phyloP scores from a whole-genome alignment of 2,113 vertebrate species.

The Crotalus tigris region DNA sequence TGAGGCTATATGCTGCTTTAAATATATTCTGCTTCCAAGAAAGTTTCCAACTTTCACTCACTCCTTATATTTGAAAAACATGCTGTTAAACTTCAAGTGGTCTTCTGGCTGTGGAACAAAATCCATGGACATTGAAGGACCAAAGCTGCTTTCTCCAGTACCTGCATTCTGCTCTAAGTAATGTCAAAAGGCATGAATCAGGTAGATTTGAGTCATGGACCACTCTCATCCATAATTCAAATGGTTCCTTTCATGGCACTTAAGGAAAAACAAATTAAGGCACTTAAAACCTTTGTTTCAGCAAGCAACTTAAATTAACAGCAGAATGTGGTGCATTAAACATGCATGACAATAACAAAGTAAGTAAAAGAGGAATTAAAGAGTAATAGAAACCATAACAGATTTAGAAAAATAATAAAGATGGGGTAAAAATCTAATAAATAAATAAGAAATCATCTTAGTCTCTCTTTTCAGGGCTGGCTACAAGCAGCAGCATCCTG shows the following conservation, averaged over 20 bases:
- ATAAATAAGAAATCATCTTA: background rate
- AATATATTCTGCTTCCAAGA: constrained; percentile 56
- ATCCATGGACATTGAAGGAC: constrained; percentile 37
- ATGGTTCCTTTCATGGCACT: background rate
- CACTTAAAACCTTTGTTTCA: background rate
- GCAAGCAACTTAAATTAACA: background rate
- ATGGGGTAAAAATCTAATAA: background rate
- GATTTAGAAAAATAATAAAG: background rate
- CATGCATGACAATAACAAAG: background rate
- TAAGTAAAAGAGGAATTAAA: background rate
- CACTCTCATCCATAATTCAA: background rate
- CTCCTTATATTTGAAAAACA: constrained; percentile 43
- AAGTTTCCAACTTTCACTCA: constrained; percentile 32
- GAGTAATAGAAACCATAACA: background rate
- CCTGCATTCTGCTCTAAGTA: background rate
- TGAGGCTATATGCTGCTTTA: constrained; percentile 31
- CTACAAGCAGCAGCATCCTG: background rate
- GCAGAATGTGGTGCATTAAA: background rate
- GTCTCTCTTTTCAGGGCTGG: background rate
- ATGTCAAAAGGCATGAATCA: background rate
- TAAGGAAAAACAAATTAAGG: background rate
- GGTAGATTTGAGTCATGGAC: background rate
- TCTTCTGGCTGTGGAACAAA: constrained; percentile 30
- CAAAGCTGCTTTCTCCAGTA: constrained; percentile 2
- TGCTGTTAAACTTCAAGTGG: constrained; percentile 30